A percentile compares a stretch with the other conserved stretches of the same genome.
Evolutionary conservation across 1,140 invertebrate species (phyloP).

Genomic region (Pachypsylla venusta): DNA sequence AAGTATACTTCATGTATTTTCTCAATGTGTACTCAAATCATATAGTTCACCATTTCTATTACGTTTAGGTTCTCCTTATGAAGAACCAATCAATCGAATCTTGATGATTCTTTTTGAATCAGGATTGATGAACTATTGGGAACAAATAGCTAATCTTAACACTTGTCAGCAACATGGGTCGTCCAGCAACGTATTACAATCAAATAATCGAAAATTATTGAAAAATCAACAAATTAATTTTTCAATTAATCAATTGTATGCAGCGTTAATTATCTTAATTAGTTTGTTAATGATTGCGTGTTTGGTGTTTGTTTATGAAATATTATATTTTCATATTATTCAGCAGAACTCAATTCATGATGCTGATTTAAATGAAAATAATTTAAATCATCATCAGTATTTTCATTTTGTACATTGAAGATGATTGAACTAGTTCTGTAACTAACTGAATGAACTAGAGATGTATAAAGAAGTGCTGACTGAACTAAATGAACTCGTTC

Average conservation of each 20-base stretch:
- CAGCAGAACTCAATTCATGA: too few species aligned
- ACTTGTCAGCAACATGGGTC: background rate
- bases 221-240: constrained; percentile 10
- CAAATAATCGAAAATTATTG: background rate
- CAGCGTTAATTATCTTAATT: constrained; percentile 14
- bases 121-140: constrained; percentile 20
- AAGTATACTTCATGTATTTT: constrained; percentile 19
- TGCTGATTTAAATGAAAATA: too few species aligned
- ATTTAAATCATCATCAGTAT: too few species aligned
- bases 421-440: too few species aligned
- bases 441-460: too few species aligned
- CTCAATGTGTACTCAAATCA: constrained; percentile 19
- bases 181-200: background rate
- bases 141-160: background rate
- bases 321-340: background rate
- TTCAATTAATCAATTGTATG: constrained; percentile 14
- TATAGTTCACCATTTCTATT: constrained; percentile 22
- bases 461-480: too few species aligned
- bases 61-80: constrained; percentile 20
- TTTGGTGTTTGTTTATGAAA: background rate
- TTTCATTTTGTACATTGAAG: too few species aligned
- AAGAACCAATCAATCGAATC: constrained; percentile 18
- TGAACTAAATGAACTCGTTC: too few species aligned
- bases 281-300: background rate
- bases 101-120: constrained; percentile 21